A percentile compares a stretch with the other conserved stretches of the same genome.
These are phyloP conservation scores for Bombus superbus DNA, from an alignment of 1,140 invertebrate species.

Conservation along the genomic window DNA sequence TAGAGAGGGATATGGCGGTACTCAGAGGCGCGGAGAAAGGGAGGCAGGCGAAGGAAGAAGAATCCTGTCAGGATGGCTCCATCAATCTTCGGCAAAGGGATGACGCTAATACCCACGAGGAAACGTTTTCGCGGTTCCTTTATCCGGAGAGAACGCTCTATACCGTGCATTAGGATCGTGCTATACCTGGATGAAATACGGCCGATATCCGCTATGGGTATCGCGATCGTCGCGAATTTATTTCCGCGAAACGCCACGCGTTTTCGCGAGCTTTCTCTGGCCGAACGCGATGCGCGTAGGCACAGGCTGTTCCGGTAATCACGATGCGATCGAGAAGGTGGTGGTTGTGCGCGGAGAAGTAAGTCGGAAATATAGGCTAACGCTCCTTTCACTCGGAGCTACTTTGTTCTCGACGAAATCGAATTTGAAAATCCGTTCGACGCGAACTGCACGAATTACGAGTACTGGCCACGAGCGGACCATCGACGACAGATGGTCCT, in stretches of 20 bases:
- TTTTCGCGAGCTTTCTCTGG: not conserved
- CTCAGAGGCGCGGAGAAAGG: slow-evolving; percentile 9
- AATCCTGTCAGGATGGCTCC: slow-evolving; percentile 72
- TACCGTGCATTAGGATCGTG: slow-evolving; percentile 64
- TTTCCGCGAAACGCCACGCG: not conserved
- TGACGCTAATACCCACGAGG: slow-evolving; percentile 77
- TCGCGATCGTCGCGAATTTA: slow-evolving; percentile 44
- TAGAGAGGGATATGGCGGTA: not conserved
- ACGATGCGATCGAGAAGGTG: not conserved
- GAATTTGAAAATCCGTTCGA: no score
- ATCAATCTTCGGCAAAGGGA: slow-evolving; percentile 79
- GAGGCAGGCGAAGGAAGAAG: slow-evolving; percentile 28
- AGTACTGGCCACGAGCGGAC: no score
- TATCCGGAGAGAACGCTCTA: slow-evolving; percentile 53
- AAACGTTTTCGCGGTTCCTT: slow-evolving; percentile 70
- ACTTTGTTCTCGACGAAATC: no score
- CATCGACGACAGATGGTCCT: no score
- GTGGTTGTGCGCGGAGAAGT: no score
- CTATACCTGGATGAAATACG: slow-evolving; percentile 61
- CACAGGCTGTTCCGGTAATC: no score
- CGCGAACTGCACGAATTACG: no score
- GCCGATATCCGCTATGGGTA: slow-evolving; percentile 39
- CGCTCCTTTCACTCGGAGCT: no score
- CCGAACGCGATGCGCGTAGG: not conserved
- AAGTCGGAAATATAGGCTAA: no score